phyloP scores from a whole-genome alignment of 1,140 invertebrate species.

The Octopus bimaculoides region DNA sequence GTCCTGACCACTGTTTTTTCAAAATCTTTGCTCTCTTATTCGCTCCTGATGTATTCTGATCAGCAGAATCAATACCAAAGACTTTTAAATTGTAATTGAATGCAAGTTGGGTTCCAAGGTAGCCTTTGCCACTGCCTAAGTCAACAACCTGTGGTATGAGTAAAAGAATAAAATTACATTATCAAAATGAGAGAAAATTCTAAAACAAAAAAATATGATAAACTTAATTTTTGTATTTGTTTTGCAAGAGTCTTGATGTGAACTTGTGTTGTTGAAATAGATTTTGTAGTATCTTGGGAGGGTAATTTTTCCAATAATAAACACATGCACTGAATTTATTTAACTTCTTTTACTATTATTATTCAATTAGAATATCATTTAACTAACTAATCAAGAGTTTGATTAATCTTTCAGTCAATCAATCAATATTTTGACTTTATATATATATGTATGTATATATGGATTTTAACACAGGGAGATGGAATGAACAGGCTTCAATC shows the following conservation, averaged over 20 bases:
- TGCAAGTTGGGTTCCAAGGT: conserved; percentile 73
- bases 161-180: conserved; percentile 14
- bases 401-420: too few relatives aligned
- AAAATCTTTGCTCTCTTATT: conserved; percentile 59
- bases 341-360: too few relatives aligned
- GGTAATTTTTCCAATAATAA: background rate
- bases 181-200: too few relatives aligned
- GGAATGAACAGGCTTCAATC: too few relatives aligned
- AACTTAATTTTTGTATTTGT: background rate
- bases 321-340: background rate
- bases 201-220: background rate
- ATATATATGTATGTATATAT: too few relatives aligned
- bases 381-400: too few relatives aligned
- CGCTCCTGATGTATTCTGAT: conserved; percentile 66
- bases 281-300: background rate
- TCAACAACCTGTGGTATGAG: conserved; percentile 65
- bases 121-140: conserved; percentile 83
- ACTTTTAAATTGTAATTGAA: conserved; percentile 69
- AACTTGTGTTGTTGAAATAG: background rate
- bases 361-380: too few relatives aligned
- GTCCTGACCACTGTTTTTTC: conserved; percentile 56
- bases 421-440: too few relatives aligned
- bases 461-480: too few relatives aligned
- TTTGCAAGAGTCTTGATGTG: conserved; percentile 11
- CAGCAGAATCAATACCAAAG: conserved; percentile 75